phyloP scores from a whole-genome alignment of 2,113 vertebrate genomes.

The Aramus guarauna region DNA sequence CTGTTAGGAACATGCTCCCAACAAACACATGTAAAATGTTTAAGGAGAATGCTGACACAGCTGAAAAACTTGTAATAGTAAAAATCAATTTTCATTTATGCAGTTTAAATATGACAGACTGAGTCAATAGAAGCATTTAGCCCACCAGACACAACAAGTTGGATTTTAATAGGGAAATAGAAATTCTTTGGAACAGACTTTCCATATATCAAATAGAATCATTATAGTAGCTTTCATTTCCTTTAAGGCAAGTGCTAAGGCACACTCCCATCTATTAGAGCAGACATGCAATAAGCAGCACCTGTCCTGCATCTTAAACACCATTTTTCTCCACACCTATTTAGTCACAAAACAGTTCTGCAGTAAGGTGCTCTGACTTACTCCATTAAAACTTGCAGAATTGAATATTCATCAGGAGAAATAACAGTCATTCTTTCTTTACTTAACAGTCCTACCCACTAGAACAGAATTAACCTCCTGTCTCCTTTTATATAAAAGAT shows the following conservation, averaged over 20 bases:
- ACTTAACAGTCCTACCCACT: background rate
- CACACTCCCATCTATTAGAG: background rate
- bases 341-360: background rate
- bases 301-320: background rate
- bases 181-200: background rate
- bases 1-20: background rate
- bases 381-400: background rate
- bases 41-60: conserved; percentile 17
- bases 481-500: background rate
- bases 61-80: conserved; percentile 3
- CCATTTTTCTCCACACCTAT: background rate
- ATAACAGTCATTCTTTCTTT: background rate
- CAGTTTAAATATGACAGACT: conserved; percentile 49
- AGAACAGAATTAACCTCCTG: background rate
- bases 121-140: conserved; percentile 24
- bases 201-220: background rate
- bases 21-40: background rate
- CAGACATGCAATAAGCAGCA: background rate
- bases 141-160: background rate
- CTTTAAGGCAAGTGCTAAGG: conserved; percentile 14
- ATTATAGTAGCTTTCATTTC: conserved; percentile 13
- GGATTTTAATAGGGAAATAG: conserved; percentile 26
- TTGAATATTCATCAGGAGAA: background rate
- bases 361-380: background rate
- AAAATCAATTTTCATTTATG: conserved; percentile 54